A percentile compares a stretch with the other conserved stretches of the same genome.
Evolutionary conservation across 2,888 invertebrate species (phyloP).

Genomic region (Megaustenia siamemsis): DNA sequence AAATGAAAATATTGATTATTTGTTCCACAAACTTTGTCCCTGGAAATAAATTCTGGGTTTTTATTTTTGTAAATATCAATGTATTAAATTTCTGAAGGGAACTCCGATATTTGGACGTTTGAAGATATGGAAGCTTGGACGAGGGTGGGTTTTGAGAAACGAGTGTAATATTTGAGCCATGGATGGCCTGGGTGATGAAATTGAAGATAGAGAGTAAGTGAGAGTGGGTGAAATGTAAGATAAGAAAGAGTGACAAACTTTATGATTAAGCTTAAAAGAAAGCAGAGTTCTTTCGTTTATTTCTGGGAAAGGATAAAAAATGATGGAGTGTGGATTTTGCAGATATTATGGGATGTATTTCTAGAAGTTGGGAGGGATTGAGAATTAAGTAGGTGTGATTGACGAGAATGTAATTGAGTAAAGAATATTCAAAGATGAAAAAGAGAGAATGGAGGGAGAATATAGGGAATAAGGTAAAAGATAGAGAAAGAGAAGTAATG

Average conservation of each 20-base stretch:
- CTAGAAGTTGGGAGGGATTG: background rate
- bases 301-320: background rate
- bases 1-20: slow-evolving; percentile 54
- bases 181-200: background rate
- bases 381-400: slow-evolving; percentile 15
- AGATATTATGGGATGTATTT: slow-evolving; percentile 4
- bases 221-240: too few relatives aligned
- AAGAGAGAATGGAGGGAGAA: background rate
- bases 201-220: background rate
- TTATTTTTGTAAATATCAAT: slow-evolving; percentile 36
- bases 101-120: slow-evolving; percentile 36
- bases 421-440: background rate
- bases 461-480: background rate
- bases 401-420: slow-evolving; percentile 20
- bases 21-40: slow-evolving; percentile 45
- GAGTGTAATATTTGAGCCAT: background rate
- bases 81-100: slow-evolving; percentile 52
- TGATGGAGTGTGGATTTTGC: background rate
- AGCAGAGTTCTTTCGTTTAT: background rate
- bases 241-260: slow-evolving; percentile 7
- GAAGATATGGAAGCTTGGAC: background rate
- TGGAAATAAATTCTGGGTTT: slow-evolving; percentile 43
- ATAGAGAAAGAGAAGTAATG: background rate
- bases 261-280: slow-evolving; percentile 7
- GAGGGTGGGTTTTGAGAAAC: background rate